phyloP scores from a whole-genome alignment of 1,140 invertebrate genomes.

The Drosophila albomicans region DNA sequence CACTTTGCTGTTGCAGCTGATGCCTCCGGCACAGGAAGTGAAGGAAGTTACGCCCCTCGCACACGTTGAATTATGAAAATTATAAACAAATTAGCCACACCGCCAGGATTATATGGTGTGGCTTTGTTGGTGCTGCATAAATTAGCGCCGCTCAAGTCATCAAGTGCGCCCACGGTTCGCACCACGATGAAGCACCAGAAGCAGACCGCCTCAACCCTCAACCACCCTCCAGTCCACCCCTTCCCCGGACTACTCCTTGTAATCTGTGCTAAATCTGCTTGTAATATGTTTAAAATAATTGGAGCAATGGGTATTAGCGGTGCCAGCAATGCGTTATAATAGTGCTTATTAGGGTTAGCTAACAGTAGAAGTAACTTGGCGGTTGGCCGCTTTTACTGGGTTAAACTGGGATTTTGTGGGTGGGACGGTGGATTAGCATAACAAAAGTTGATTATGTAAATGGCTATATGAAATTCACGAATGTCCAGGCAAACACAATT shows the following conservation, averaged over 20 bases:
- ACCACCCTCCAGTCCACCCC: neutral
- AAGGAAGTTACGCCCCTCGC: constrained; percentile 66
- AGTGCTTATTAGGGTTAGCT: constrained; percentile 65
- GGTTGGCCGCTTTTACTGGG: constrained; percentile 20
- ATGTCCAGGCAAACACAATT: constrained; percentile 2
- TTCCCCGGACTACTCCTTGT: constrained; percentile 46
- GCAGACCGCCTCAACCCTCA: neutral
- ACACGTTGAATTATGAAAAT: constrained; percentile 80
- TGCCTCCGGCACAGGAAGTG: constrained; percentile 19
- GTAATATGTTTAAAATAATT: constrained; percentile 83
- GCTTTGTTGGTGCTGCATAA: constrained; percentile 75
- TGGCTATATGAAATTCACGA: constrained; percentile 43
- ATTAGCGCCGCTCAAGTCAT: constrained; percentile 61
- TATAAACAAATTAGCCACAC: constrained; percentile 79
- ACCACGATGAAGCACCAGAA: constrained; percentile 30
- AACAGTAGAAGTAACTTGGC: constrained; percentile 5
- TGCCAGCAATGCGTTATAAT: constrained; percentile 64
- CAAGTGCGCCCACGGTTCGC: constrained; percentile 57
- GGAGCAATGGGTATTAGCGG: constrained; percentile 69
- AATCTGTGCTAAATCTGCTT: constrained; percentile 78
- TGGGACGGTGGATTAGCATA: constrained; percentile 51
- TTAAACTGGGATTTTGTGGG: constrained; percentile 17
- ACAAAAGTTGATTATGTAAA: constrained; percentile 60
- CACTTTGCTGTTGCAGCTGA: constrained; percentile 30
- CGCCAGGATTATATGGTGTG: constrained; percentile 68